Evolutionary conservation across 2,113 vertebrate genomes (phyloP).

Genomic region (Tapirus terrestris): DNA sequence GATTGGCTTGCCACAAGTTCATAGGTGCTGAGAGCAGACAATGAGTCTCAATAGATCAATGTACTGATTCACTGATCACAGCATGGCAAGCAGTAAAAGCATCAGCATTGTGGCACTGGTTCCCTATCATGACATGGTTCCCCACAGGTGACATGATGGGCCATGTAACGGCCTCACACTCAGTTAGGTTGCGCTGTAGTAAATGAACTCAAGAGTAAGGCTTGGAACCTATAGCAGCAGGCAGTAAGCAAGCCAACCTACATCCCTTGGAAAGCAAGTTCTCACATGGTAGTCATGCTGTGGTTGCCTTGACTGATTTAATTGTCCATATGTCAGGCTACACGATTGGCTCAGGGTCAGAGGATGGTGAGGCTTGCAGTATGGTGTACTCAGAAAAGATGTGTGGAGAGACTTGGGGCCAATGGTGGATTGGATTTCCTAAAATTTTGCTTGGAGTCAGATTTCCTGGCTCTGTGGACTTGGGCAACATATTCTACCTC

Average conservation of each 20-base stretch:
- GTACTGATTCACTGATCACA: background rate
- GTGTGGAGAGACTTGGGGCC: background rate
- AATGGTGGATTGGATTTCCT: background rate
- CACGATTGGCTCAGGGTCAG: background rate
- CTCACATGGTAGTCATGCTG: background rate
- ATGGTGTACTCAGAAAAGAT: background rate
- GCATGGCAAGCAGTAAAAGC: background rate
- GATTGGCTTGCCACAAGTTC: background rate
- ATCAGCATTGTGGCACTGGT: background rate
- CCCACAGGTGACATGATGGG: background rate
- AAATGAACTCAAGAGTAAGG: background rate
- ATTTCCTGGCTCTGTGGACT: background rate
- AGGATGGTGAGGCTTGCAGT: background rate
- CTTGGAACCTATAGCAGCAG: fast-evolving
- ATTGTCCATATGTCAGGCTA: background rate
- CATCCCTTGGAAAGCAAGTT: background rate
- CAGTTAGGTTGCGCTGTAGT: background rate
- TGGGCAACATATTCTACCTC: background rate
- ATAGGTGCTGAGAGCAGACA: background rate
- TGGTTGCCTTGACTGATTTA: background rate
- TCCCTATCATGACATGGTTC: background rate
- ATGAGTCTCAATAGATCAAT: background rate
- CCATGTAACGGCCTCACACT: background rate
- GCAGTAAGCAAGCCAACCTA: background rate
- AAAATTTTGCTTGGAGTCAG: background rate